Percentiles rank a stretch among this genome's conserved stretches.
phyloP scores from a whole-genome alignment of 1,140 invertebrate species.

The Musca domestica region DNA sequence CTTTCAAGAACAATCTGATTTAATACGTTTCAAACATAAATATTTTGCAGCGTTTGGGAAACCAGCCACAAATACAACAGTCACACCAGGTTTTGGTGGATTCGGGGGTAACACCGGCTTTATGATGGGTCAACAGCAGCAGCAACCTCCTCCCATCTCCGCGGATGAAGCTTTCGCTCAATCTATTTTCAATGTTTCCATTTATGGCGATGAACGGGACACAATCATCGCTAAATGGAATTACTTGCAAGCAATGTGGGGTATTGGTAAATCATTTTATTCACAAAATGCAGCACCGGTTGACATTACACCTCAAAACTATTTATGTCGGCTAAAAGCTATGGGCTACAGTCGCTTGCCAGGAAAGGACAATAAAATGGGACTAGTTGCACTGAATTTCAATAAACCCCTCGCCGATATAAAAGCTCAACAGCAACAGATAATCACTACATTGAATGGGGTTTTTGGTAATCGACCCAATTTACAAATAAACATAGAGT shows the following conservation, averaged over 20 bases:
- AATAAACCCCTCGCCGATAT: slow-evolving; percentile 60
- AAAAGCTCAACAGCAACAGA: slow-evolving; percentile 65
- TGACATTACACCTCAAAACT: slow-evolving; percentile 84
- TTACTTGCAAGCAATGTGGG: slow-evolving; percentile 90
- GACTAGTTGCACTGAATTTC: slow-evolving; percentile 79
- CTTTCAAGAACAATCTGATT: not conserved
- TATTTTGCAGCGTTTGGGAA: slow-evolving; percentile 42
- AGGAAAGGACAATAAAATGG: slow-evolving; percentile 79
- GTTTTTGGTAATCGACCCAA: slow-evolving; percentile 82
- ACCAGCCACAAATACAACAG: slow-evolving; percentile 36
- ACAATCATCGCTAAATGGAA: slow-evolving; percentile 91
- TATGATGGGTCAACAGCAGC: slow-evolving; percentile 57
- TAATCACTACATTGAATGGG: slow-evolving; percentile 66
- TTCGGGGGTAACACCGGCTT: slow-evolving; percentile 56
- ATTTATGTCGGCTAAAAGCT: slow-evolving; percentile 88
- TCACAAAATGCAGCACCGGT: slow-evolving; percentile 67
- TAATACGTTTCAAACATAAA: not conserved
- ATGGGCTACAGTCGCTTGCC: slow-evolving; percentile 86
- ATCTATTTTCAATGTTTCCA: slow-evolving; percentile 78
- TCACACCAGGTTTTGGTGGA: slow-evolving; percentile 56
- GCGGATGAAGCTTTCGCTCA: slow-evolving; percentile 70
- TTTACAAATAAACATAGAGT: slow-evolving; percentile 73
- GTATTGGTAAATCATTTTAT: slow-evolving; percentile 75
- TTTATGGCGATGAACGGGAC: slow-evolving; percentile 92
- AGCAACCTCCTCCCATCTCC: slow-evolving; percentile 60